Percentiles rank a stretch among this genome's conserved stretches.
phyloP scores from a whole-genome alignment of 2,888 invertebrate species.

The Drosophila nr. perissopoda region DNA sequence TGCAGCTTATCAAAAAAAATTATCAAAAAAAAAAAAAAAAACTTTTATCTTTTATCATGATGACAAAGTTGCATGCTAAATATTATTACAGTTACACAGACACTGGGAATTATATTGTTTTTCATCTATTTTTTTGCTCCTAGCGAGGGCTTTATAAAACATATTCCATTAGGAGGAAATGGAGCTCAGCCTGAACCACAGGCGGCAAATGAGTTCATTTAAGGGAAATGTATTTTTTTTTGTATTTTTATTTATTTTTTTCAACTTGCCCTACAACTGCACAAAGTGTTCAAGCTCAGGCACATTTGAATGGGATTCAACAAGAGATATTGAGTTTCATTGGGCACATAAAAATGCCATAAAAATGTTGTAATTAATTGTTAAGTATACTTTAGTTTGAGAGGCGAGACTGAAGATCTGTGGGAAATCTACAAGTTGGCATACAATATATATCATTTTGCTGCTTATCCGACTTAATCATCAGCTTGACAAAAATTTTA shows the following conservation, averaged over 20 bases:
- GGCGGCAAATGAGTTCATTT: constrained; percentile 1
- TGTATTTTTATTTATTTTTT: neutral
- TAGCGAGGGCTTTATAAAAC: neutral
- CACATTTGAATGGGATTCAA: neutral
- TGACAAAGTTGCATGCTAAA: constrained; percentile 18
- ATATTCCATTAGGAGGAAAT: neutral
- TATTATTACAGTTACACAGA: neutral
- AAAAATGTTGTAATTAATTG: neutral
- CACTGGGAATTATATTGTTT: neutral
- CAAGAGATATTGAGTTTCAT: neutral
- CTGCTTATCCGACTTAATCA: neutral
- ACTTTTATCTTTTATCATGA: constrained; percentile 13
- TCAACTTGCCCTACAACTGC: neutral
- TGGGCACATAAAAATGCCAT: neutral
- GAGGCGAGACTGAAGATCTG: neutral
- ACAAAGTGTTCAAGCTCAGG: neutral
- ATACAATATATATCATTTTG: neutral
- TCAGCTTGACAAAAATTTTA: neutral
- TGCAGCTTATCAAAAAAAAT: constrained; percentile 54
- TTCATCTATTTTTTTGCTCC: neutral
- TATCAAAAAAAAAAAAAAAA: constrained; percentile 34
- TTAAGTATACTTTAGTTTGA: neutral
- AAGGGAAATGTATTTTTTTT: neutral
- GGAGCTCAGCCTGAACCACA: constrained; percentile 4
- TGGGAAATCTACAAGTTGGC: no score